phyloP scores from a whole-genome alignment of 2,797 vertebrate genomes.

The Morelia viridis region DNA sequence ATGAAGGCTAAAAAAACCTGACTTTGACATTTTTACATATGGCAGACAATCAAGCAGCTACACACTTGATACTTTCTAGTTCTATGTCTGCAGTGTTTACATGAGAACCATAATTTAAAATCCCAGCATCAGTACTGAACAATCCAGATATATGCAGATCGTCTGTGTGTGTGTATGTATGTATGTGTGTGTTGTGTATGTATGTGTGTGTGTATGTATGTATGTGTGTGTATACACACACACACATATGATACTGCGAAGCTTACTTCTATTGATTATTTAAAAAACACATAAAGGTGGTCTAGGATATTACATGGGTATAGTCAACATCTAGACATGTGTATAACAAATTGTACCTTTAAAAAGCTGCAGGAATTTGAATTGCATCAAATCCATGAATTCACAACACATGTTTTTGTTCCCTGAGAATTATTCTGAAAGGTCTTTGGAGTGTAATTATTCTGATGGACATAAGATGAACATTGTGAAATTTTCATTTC shows the following conservation, averaged over 20 bases:
- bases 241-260: constrained; percentile 8
- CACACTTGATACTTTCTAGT: not conserved
- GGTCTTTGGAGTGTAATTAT: constrained; percentile 55
- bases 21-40: not conserved
- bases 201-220: too few relatives aligned
- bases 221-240: too few relatives aligned
- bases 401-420: constrained; percentile 37
- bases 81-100: not conserved
- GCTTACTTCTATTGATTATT: constrained; percentile 18
- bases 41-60: not conserved
- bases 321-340: not conserved
- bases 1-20: not conserved
- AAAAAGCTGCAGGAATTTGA: constrained; percentile 1
- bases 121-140: not conserved
- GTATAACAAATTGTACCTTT: not conserved
- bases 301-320: constrained; percentile 32
- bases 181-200: too few relatives aligned
- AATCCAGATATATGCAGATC: not conserved
- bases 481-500: constrained; percentile 28
- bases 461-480: constrained; percentile 24
- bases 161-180: too few relatives aligned
- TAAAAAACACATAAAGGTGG: constrained; percentile 1
- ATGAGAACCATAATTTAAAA: not conserved
- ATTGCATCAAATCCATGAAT: constrained; percentile 35
- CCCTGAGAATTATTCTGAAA: constrained; percentile 65